Conservation (phyloP, 2,797 vertebrate genomes). For the Tokudaia muenninki region DNA sequence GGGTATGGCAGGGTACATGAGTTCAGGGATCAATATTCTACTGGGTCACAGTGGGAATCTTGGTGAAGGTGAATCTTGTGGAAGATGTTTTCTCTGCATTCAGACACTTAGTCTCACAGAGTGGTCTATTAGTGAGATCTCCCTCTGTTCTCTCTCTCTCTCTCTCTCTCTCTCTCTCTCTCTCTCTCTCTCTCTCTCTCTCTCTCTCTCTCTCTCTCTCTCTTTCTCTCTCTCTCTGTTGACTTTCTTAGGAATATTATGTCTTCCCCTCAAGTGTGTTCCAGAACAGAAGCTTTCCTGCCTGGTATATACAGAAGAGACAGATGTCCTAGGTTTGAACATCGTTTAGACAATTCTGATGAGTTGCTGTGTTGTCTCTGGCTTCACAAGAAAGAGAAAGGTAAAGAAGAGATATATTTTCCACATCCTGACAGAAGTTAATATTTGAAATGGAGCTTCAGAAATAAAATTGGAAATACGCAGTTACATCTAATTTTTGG, state of each 20-base stretch:
- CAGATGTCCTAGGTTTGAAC: background rate
- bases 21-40: background rate
- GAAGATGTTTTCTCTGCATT: background rate
- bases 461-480: background rate
- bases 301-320: too few relatives aligned
- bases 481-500: background rate
- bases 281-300: too few relatives aligned
- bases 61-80: background rate
- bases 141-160: too few relatives aligned
- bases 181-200: too few relatives aligned
- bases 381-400: background rate
- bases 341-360: background rate
- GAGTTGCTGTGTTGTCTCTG: background rate
- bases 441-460: background rate
- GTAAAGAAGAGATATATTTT: background rate
- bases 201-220: too few relatives aligned
- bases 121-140: background rate
- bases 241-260: background rate
- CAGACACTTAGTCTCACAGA: background rate
- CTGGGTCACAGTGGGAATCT: background rate
- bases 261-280: background rate
- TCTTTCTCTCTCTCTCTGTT: too few relatives aligned
- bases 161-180: too few relatives aligned
- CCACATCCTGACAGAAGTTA: background rate
- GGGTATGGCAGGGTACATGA: background rate